Percentiles rank a stretch among this genome's conserved stretches.
Conservation (phyloP, 1,140 invertebrate genomes). For the Charaxes varanes region DNA sequence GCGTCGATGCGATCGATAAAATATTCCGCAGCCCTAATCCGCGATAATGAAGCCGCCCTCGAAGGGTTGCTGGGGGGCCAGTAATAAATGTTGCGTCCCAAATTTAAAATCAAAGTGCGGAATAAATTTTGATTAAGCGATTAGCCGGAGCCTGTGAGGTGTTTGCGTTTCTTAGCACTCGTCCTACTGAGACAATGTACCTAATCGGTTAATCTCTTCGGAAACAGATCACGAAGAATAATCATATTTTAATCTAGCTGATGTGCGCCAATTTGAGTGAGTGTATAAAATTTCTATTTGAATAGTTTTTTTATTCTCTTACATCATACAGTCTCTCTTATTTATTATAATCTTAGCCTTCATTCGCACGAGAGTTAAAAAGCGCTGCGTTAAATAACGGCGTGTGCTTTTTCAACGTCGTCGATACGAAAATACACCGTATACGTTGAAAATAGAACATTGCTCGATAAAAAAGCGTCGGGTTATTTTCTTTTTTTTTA, state of each 20-base stretch:
- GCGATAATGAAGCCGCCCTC: conserved; percentile 66
- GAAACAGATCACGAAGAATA: conserved; percentile 2
- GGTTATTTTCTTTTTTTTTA: no score
- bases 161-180: conserved; percentile 52
- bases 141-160: conserved; percentile 54
- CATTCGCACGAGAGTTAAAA: no score
- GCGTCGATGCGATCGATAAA: conserved; percentile 65
- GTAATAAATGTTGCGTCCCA: conserved; percentile 72
- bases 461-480: no score
- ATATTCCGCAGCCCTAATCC: conserved; percentile 72
- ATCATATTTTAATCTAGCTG: conserved; percentile 3
- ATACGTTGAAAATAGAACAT: no score
- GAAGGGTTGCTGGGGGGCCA: conserved; percentile 61
- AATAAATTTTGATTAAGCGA: conserved; percentile 74
- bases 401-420: no score
- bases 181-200: conserved; percentile 24
- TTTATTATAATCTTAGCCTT: no score
- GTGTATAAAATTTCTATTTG: no score
- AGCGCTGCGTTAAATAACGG: no score
- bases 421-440: no score
- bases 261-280: no score
- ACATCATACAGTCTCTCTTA: no score
- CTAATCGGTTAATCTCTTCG: conserved; percentile 1
- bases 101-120: conserved; percentile 74
- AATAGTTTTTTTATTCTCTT: no score